Conservation (phyloP, 2,797 vertebrate species). For the Crocodylus rhombifer region DNA sequence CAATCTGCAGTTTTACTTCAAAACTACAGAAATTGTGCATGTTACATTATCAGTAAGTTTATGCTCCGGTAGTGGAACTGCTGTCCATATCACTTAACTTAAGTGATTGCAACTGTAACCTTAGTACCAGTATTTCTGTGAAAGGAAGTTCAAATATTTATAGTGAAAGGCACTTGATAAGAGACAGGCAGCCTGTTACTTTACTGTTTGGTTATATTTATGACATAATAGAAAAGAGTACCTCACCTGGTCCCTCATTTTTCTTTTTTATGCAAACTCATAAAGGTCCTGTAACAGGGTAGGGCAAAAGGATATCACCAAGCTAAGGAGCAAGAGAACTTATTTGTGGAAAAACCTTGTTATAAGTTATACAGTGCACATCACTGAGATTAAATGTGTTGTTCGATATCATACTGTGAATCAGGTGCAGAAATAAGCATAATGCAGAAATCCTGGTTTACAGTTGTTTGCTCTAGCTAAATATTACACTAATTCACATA, state of each 20-base stretch:
- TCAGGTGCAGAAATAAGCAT: not conserved
- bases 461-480: not conserved
- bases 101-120: not conserved
- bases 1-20: not conserved
- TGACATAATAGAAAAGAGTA: not conserved
- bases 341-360: not conserved
- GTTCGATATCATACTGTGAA: not conserved
- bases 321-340: conserved; percentile 6
- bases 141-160: not conserved
- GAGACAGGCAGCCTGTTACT: not conserved
- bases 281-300: not conserved
- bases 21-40: not conserved
- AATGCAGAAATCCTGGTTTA: not conserved
- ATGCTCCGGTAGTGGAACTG: not conserved
- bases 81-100: not conserved
- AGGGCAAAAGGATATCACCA: not conserved
- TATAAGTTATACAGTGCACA: not conserved
- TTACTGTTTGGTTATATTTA: not conserved
- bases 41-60: not conserved
- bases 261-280: not conserved
- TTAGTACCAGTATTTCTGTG: not conserved
- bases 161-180: not conserved
- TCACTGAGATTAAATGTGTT: not conserved
- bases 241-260: not conserved
- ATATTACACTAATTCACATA: not conserved